phyloP scores from a whole-genome alignment of 2,113 vertebrate species.

The Eublepharis macularius region DNA sequence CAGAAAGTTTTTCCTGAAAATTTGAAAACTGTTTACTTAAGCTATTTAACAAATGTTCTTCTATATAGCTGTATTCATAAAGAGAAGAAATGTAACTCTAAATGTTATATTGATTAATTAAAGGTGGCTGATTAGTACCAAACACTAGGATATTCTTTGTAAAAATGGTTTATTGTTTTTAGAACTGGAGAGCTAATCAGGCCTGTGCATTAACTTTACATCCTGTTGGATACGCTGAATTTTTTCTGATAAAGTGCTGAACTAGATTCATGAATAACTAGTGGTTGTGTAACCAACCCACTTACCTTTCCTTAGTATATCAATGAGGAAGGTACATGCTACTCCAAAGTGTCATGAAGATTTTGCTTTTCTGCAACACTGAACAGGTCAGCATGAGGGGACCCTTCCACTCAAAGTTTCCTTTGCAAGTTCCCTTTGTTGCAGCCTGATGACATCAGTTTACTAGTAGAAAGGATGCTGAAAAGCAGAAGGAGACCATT shows the following conservation, averaged over 20 bases:
- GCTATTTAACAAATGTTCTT: background rate
- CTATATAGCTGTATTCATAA: background rate
- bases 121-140: background rate
- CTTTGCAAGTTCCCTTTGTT: slow-evolving; percentile 20
- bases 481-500: background rate
- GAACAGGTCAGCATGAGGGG: background rate
- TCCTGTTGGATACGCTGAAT: background rate
- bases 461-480: background rate
- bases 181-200: background rate
- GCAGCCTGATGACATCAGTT: background rate
- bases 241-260: background rate
- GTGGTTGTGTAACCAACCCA: background rate
- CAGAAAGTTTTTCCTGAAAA: background rate
- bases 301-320: background rate
- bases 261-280: background rate
- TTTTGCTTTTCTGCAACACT: background rate
- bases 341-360: background rate
- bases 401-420: background rate
- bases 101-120: background rate
- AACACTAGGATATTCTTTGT: background rate
- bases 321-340: rapidly evolving
- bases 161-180: rapidly evolving
- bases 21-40: background rate
- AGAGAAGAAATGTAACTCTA: background rate
- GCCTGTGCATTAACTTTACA: background rate